A percentile compares a stretch with the other conserved stretches of the same genome.
phyloP scores from a whole-genome alignment of 2,888 invertebrate species.

The Glyphotaelius pellucidus region DNA sequence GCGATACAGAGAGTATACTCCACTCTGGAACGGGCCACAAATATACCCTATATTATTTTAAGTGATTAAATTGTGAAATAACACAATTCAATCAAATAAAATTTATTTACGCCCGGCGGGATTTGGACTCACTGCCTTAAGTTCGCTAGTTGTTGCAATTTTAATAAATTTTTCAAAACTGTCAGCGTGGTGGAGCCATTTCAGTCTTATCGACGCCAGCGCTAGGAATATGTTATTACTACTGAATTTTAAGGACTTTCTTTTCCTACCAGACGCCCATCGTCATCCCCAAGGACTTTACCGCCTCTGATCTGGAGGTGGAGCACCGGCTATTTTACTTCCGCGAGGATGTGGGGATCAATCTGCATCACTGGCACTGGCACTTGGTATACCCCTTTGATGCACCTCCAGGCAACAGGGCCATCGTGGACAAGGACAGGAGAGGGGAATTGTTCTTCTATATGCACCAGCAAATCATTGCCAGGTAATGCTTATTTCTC shows the following conservation, averaged over 20 bases:
- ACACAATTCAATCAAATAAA: too few species aligned
- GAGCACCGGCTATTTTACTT: constrained; percentile 72
- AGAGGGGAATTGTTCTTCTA: constrained; percentile 72
- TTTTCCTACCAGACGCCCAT: constrained; percentile 67
- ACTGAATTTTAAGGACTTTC: not conserved
- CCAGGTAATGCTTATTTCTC: constrained; percentile 67
- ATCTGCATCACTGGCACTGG: constrained; percentile 79
- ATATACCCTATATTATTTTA: too few species aligned
- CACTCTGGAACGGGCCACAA: too few species aligned
- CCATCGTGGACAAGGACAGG: constrained; percentile 69
- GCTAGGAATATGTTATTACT: not conserved
- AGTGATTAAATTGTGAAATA: too few species aligned
- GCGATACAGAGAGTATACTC: too few species aligned
- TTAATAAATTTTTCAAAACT: too few species aligned
- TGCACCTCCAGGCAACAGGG: constrained; percentile 62
- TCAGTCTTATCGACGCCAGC: not conserved
- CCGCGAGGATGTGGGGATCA: constrained; percentile 76
- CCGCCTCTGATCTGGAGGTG: constrained; percentile 70
- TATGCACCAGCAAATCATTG: constrained; percentile 72
- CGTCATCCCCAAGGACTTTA: constrained; percentile 69
- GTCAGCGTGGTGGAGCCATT: not conserved
- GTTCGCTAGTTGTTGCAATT: too few species aligned
- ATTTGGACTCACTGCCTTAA: too few species aligned
- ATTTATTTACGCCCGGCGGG: too few species aligned
- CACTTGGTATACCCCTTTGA: constrained; percentile 72